Conservation (phyloP, 2,113 vertebrate species). For the Lamprotornis superbus region DNA sequence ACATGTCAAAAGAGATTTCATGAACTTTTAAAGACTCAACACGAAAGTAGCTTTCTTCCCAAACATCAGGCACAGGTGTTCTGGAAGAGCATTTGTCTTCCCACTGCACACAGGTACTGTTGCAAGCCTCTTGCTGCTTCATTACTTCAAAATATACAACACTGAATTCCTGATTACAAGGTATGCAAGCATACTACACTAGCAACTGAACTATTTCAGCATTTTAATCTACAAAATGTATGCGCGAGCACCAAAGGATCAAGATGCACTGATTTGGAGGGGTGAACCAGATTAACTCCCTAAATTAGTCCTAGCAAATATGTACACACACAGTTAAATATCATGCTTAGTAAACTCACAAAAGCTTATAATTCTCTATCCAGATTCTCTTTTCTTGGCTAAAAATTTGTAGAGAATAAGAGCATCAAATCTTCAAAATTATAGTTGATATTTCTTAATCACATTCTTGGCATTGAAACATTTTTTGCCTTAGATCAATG, state of each 20-base stretch:
- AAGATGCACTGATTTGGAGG: neutral
- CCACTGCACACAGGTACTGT: accelerated
- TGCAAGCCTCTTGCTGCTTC: neutral
- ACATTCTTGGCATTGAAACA: neutral
- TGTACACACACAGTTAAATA: neutral
- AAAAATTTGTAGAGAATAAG: neutral
- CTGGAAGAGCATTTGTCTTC: neutral
- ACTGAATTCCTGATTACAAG: neutral
- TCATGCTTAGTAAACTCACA: neutral
- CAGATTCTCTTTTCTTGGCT: neutral
- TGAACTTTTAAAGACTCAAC: neutral
- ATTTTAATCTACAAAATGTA: neutral
- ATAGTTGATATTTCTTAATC: neutral
- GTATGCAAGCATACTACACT: neutral
- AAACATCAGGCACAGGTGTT: neutral
- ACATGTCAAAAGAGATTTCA: neutral
- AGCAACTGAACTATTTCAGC: neutral
- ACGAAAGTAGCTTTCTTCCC: neutral
- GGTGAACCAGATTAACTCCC: neutral
- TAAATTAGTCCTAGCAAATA: neutral
- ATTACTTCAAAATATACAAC: neutral
- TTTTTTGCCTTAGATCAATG: neutral
- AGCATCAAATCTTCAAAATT: neutral
- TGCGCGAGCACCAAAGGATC: neutral
- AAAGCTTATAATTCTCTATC: neutral